Percentiles rank a stretch among this genome's conserved stretches.
Evolutionary conservation across 2,797 vertebrate genomes (phyloP).

Genomic region (Ispidina picta): DNA sequence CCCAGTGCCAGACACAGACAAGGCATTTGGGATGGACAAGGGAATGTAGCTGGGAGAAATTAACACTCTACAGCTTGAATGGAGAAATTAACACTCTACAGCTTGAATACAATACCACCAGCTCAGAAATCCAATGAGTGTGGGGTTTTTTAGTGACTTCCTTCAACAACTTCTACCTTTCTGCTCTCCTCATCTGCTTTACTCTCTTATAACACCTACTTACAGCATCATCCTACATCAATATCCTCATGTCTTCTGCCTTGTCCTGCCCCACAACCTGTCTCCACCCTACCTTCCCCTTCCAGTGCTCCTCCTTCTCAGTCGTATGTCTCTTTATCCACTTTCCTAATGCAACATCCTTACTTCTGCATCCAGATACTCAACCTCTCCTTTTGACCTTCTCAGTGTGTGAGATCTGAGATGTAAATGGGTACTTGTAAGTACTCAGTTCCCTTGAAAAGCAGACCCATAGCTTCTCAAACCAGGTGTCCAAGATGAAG

Average conservation of each 20-base stretch:
- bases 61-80: not conserved
- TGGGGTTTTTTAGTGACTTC: not conserved
- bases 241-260: not conserved
- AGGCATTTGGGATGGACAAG: not conserved
- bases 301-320: not conserved
- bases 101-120: not conserved
- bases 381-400: not conserved
- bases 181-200: not conserved
- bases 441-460: not conserved
- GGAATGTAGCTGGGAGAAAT: not conserved
- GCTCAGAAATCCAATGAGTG: not conserved
- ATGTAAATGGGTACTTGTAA: not conserved
- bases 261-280: not conserved
- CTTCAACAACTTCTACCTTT: not conserved
- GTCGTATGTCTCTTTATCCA: not conserved
- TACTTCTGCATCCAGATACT: not conserved
- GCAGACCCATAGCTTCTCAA: not conserved
- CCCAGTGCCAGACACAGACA: accelerated
- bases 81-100: not conserved
- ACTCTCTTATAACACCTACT: no score
- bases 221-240: not conserved
- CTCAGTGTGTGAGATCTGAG: not conserved
- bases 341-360: not conserved
- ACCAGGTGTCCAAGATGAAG: not conserved
- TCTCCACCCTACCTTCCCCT: not conserved